Percentiles rank a stretch among this genome's conserved stretches.
These are phyloP conservation scores for Chaetops frenatus DNA, from an alignment of 2,113 vertebrate species.

Conservation along the genomic window DNA sequence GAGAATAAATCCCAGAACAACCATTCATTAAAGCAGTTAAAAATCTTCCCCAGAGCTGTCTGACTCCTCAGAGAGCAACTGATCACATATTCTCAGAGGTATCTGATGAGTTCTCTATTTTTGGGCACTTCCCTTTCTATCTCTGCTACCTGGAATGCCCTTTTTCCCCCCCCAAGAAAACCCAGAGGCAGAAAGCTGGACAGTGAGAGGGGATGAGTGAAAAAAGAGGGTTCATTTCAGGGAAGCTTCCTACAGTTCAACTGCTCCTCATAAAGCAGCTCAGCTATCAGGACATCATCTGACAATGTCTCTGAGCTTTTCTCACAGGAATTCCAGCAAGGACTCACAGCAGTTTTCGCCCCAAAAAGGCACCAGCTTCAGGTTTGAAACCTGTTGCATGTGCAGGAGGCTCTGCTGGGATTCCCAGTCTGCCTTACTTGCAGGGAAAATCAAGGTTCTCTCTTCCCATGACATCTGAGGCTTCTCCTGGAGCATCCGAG, in stretches of 20 bases:
- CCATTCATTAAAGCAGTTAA: neutral
- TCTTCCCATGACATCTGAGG: neutral
- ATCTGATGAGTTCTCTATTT: neutral
- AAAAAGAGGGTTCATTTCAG: neutral
- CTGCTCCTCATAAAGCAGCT: neutral
- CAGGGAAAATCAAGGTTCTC: neutral
- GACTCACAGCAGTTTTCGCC: neutral
- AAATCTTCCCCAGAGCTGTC: neutral
- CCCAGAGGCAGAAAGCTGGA: neutral
- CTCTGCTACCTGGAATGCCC: neutral
- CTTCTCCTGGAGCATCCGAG: neutral
- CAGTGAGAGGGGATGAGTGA: neutral
- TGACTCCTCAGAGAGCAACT: neutral
- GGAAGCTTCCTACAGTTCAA: neutral
- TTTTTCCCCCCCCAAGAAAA: neutral
- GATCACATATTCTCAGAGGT: neutral
- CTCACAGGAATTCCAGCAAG: neutral
- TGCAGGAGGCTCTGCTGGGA: neutral
- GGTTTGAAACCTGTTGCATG: neutral
- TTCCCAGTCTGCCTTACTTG: neutral
- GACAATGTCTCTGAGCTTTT: neutral
- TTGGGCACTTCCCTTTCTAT: neutral
- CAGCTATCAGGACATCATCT: neutral
- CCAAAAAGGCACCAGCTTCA: neutral
- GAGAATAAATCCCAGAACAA: neutral